A percentile compares a stretch with the other conserved stretches of the same genome.
These are phyloP conservation scores for Callimico goeldii DNA, from an alignment of 2,797 vertebrate species.

Conservation along the genomic window DNA sequence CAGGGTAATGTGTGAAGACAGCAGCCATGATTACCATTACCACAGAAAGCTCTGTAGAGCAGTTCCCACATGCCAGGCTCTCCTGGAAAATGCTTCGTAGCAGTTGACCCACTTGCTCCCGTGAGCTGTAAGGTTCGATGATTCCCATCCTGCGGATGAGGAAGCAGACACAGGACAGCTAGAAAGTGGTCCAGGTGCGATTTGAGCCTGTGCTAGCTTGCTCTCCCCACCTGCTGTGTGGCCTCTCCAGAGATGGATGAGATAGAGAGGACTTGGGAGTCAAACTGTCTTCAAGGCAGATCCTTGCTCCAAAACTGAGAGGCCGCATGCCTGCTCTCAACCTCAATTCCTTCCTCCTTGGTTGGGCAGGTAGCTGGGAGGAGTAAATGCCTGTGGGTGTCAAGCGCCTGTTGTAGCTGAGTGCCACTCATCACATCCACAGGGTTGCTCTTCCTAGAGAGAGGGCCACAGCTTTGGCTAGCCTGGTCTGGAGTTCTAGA, in stretches of 20 bases:
- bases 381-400: fast-evolving
- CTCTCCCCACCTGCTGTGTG: neutral
- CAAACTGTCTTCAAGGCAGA: neutral
- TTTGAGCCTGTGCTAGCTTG: neutral
- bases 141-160: neutral
- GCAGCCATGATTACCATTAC: no score
- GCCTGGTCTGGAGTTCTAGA: neutral
- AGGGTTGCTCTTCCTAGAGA: neutral
- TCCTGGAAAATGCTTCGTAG: neutral
- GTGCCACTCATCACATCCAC: neutral
- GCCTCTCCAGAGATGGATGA: neutral
- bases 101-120: neutral
- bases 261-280: neutral
- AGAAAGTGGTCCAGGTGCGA: neutral
- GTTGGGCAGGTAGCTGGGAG: neutral
- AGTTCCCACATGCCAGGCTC: neutral
- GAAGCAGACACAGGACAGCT: neutral
- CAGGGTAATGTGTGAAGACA: neutral
- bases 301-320: neutral
- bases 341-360: fast-evolving
- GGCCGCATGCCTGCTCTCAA: fast-evolving
- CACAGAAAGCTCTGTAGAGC: neutral
- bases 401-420: neutral
- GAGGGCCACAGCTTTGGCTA: neutral
- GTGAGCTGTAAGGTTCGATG: neutral